Conservation (phyloP, 2,888 invertebrate species). For the Melanchra persicariae region DNA sequence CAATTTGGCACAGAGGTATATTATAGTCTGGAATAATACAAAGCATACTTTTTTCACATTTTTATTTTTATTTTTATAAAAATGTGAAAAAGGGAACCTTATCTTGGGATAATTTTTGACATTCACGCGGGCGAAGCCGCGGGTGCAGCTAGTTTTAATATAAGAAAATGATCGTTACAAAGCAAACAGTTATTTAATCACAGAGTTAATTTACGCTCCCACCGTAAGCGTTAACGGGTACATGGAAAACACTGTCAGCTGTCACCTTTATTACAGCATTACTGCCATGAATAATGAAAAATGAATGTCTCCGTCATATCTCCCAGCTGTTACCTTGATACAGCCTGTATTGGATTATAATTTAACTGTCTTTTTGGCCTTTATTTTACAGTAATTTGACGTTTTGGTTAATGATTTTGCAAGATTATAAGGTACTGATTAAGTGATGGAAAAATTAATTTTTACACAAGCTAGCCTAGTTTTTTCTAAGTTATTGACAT, state of each 20-base stretch:
- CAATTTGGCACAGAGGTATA: no score
- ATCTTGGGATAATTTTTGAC: no score
- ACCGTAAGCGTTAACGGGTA: conserved; percentile 10
- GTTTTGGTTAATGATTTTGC: no score
- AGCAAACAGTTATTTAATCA: conserved; percentile 32
- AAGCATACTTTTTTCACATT: no score
- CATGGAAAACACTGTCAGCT: conserved; percentile 53
- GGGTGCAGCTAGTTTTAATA: not conserved
- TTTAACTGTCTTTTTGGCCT: conserved; percentile 13
- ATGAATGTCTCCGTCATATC: conserved; percentile 33
- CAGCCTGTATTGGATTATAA: conserved; percentile 16
- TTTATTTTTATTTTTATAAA: no score
- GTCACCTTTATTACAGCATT: conserved; percentile 40
- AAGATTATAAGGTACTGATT: no score
- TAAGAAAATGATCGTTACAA: conserved; percentile 9
- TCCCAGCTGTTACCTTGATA: conserved; percentile 26
- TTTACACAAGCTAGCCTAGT: no score
- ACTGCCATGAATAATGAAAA: conserved; percentile 48
- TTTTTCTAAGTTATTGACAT: no score
- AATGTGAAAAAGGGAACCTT: no score
- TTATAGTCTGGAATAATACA: no score
- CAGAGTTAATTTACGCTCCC: conserved; percentile 39
- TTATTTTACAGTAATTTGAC: not conserved
- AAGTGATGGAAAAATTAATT: no score
- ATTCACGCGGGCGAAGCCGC: no score